phyloP scores from a whole-genome alignment of 2,113 vertebrate genomes.

The Gracilinanus agilis region DNA sequence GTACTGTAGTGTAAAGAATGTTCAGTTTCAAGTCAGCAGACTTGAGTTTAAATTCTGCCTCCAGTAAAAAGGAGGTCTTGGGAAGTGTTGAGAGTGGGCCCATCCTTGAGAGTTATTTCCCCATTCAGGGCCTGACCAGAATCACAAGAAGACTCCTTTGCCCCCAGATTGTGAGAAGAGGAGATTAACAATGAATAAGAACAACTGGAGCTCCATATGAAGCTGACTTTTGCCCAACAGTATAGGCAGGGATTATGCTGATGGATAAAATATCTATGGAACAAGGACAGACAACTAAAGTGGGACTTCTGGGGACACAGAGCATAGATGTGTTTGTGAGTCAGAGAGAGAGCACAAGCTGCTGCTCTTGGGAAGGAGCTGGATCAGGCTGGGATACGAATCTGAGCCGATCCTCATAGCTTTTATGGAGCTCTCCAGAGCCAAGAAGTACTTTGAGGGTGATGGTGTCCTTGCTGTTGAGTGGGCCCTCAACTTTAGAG shows the following conservation, averaged over 20 bases:
- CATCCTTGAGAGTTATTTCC: neutral
- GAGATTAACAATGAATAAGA: neutral
- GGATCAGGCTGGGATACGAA: neutral
- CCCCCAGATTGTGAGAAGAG: neutral
- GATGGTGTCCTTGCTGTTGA: neutral
- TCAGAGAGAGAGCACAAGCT: neutral
- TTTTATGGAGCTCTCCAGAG: neutral
- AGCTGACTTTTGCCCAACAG: neutral
- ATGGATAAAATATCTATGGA: neutral
- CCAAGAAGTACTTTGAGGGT: slow-evolving; percentile 8
- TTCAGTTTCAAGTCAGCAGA: neutral
- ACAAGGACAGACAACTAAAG: neutral
- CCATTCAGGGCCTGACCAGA: neutral
- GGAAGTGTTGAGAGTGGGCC: neutral
- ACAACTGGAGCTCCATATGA: neutral
- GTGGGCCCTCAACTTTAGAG: neutral
- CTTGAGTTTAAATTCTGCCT: neutral
- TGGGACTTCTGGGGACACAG: neutral
- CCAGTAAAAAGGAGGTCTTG: neutral
- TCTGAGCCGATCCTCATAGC: neutral
- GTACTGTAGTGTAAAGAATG: neutral
- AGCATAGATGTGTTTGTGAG: neutral
- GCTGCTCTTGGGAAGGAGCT: neutral
- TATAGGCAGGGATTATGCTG: neutral
- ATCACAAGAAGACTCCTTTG: neutral